Percentiles rank a stretch among this genome's conserved stretches.
These are phyloP conservation scores for Terebella lapidaria DNA, from an alignment of 2,888 invertebrate genomes.

Conservation along the genomic window DNA sequence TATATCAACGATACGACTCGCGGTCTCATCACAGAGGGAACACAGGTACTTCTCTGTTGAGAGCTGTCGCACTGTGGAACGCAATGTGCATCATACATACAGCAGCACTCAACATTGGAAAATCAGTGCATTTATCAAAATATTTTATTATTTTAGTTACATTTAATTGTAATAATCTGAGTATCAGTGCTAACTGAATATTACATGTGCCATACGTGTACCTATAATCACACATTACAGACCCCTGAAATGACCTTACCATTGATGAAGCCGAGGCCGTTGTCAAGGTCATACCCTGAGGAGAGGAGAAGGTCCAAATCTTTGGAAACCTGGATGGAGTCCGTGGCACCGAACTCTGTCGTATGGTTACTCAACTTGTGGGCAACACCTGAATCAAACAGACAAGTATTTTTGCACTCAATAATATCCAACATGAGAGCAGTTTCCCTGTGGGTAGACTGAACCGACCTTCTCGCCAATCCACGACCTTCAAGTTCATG, in stretches of 20 bases:
- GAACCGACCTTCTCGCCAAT: conserved; percentile 42
- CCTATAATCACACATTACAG: no score
- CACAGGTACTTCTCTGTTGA: conserved; percentile 28
- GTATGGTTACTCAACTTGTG: conserved; percentile 38
- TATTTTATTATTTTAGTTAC: no score
- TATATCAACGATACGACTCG: conserved; percentile 35
- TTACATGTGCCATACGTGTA: no score
- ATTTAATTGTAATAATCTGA: no score
- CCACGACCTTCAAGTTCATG: conserved; percentile 38
- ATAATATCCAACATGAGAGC: no score
- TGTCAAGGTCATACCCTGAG: conserved; percentile 43
- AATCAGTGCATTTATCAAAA: no score
- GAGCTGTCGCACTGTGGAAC: conserved; percentile 24
- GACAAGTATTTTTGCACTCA: no score
- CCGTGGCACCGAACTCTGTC: conserved; percentile 42
- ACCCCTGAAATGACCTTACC: no score
- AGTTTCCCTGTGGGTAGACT: neutral
- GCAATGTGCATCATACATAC: no score
- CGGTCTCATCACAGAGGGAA: conserved; percentile 32
- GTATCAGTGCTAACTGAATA: no score
- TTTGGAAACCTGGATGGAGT: conserved; percentile 29
- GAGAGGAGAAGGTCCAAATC: conserved; percentile 32
- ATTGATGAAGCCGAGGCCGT: conserved; percentile 40
- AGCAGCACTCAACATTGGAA: no score
- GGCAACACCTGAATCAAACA: conserved; percentile 25